These are phyloP conservation scores for Mesoclemmys tuberculata DNA, from an alignment of 2,113 vertebrate genomes.

Conservation along the genomic window DNA sequence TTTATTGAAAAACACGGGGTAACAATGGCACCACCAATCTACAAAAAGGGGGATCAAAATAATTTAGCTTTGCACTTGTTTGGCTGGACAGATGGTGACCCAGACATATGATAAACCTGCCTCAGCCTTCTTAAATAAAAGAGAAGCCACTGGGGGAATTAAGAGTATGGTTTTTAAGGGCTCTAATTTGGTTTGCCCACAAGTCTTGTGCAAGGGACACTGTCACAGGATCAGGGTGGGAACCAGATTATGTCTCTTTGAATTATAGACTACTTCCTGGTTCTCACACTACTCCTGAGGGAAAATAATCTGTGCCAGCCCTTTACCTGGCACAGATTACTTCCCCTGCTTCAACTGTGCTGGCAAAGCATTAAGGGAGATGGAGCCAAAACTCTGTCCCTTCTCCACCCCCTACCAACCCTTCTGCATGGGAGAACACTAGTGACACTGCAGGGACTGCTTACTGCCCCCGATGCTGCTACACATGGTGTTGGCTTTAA, in stretches of 20 bases:
- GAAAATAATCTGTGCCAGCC: neutral
- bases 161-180: neutral
- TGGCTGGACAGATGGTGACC: neutral
- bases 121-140: neutral
- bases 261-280: neutral
- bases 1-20: neutral
- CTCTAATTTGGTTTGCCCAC: neutral
- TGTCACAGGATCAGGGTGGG: neutral
- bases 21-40: neutral
- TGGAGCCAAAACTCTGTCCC: neutral
- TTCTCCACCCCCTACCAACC: neutral
- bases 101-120: neutral
- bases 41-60: neutral
- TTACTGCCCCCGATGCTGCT: neutral
- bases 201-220: neutral
- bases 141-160: neutral
- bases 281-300: neutral
- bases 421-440: neutral
- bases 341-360: neutral
- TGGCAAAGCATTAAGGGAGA: neutral
- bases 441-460: neutral
- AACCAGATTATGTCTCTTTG: neutral
- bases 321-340: neutral
- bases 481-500: neutral
- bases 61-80: neutral